Evolutionary conservation across 1,140 invertebrate species (phyloP), one percentile per base, ranked within the genome.

Genomic region (Gonioctena quinquepunctata): DNA sequence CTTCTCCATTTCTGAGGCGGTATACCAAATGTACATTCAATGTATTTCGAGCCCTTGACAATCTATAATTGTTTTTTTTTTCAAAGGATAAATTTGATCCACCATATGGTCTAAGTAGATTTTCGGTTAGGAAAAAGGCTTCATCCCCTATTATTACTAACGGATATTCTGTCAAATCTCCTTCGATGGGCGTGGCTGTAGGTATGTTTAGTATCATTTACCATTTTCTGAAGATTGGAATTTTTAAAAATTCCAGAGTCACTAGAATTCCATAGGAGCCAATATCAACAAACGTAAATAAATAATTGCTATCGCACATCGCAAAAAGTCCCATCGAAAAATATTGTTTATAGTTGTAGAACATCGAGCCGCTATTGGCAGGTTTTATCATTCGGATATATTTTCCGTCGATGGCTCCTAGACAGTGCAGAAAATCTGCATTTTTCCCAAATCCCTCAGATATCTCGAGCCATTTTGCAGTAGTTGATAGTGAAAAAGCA

Each of bases 401-500:
- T 64, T 77, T 78, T 13, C 75, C 75, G n/a, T n/a, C n/a, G n/a
- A n/a, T n/a, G n/a, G n/a, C n/a, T n/a, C n/a, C n/a, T n/a, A n/a
- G n/a, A n/a, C 65, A 71, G 64, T 71, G 48, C 13, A 63, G 64
- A 69, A 74, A 74, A 61, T 74, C 62, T 18, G 60, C 33, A 48
- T 70, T 71, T 18, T 68, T 57, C 52, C 60, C 13, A 28, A 73
- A 73, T 61, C 57, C 68, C 26, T 26, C 28, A 0, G 68, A 33
- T 52, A 73, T 73, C 68, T 74, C 7, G 19, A 56, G 11, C 56
- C 56, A 62, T 62, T 69, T 73, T 33, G 67, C 50, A 52, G 68
- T 78, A 70, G 69, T 75, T 72, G 64, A 63, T 67, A 64, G 26
- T 78, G 66, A 21, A 66, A 82, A 63, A 52, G 54, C 66, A 33